Conservation (phyloP, 2,888 invertebrate genomes). For the Drosophila melanocephala region DNA sequence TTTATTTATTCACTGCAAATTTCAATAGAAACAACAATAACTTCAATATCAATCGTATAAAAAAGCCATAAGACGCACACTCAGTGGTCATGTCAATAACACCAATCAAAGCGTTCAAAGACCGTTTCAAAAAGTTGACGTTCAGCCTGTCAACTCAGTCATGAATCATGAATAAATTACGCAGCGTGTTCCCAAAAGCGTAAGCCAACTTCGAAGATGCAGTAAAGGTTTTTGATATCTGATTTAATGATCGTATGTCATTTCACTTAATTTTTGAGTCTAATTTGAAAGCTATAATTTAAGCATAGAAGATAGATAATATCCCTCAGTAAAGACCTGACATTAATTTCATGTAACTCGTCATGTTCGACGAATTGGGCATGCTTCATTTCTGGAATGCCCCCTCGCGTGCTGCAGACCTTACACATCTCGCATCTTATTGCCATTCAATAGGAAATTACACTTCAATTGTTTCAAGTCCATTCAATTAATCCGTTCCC, state of each 20-base stretch:
- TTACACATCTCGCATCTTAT: constrained; percentile 9
- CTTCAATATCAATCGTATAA: background rate
- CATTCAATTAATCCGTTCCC: constrained; percentile 58
- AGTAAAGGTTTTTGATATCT: background rate
- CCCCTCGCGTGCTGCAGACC: constrained; percentile 26
- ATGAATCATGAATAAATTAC: constrained; percentile 8
- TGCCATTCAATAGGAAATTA: constrained; percentile 49
- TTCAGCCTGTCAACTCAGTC: constrained; percentile 34
- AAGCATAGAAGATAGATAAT: background rate
- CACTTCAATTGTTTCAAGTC: constrained; percentile 75
- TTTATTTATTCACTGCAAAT: constrained; percentile 6
- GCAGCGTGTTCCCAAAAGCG: constrained; percentile 48
- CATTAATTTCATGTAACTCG: background rate
- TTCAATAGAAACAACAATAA: constrained; percentile 8
- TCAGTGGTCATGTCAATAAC: constrained; percentile 60
- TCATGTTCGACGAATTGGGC: background rate
- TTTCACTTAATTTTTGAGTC: background rate
- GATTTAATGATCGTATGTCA: background rate
- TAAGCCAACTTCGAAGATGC: no score
- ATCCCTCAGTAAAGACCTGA: background rate
- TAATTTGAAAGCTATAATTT: background rate
- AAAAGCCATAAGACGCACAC: background rate
- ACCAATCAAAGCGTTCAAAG: constrained; percentile 63
- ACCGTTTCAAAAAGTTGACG: constrained; percentile 46
- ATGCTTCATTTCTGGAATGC: constrained; percentile 36